Evolutionary conservation across 2,888 invertebrate species (phyloP), one percentile per base, ranked within the genome.

Genomic region (Agrotis clavis): DNA sequence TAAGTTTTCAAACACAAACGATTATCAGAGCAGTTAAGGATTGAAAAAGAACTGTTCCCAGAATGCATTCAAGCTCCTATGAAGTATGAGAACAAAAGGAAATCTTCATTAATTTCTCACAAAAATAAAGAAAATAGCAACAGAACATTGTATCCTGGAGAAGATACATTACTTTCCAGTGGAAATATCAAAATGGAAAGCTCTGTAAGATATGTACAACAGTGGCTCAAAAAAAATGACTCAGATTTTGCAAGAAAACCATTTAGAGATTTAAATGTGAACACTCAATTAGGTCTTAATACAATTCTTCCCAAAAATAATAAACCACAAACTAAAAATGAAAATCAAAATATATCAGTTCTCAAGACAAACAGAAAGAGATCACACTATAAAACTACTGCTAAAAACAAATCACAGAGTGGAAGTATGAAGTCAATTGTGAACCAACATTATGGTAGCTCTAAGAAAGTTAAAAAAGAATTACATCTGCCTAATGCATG

Each of bases 1-100:
- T 51, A 86, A 95, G 95, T 94, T 63, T 88, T 90, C 66, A 91
- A 82, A 83, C 89, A 89, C 56, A 87, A 89, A 57, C 90, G 93
- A 78, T 71, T 92, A 71, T 95, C 93, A 65, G 94, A 95, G 71
- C 91, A 93, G 73, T 82, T 93, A 61, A 94, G 91, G 87, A 79
- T 91, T 61, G 96, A 96, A 88, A 95, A 92, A 82, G 89, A 94
- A 78, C 6, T 95, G n/a, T 96, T 96, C 76, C 95, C 96, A 71
- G 85, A 92, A 84, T 94, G 94, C 78, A 95, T 96, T 79, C 95
- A 96, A 90, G 96, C 94, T 74, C 92, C 92, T 60, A 69, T 80
- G 30, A 95, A 93, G 82, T 96, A 96, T 87, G 90, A 72, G 73
- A 96, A 96, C 82, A 95, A 93, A 87, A 92, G 92, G 69, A 95